A percentile compares a stretch with the other conserved stretches of the same genome.
Conservation (phyloP, 1,140 invertebrate species). For the Apis cerana region DNA sequence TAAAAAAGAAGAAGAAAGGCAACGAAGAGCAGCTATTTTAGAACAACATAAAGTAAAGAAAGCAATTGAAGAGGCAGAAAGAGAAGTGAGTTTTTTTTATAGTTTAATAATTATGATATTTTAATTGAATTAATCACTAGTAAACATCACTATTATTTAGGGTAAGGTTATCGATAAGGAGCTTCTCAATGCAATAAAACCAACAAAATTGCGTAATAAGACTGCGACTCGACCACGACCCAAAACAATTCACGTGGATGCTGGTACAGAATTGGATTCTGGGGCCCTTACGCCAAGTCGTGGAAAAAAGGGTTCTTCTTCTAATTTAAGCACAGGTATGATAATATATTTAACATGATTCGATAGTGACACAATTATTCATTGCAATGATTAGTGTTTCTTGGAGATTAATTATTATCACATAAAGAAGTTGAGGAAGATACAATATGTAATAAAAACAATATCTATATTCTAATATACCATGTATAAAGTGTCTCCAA, state of each 20-base stretch:
- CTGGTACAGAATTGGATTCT: slow-evolving; percentile 88
- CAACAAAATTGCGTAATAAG: slow-evolving; percentile 84
- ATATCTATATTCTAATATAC: neutral
- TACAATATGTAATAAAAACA: neutral
- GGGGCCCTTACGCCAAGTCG: slow-evolving; percentile 87
- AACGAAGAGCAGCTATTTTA: slow-evolving; percentile 92
- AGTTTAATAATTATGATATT: slow-evolving; percentile 3
- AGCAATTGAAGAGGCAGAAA: slow-evolving; percentile 94
- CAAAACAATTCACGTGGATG: slow-evolving; percentile 94
- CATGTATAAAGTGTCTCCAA: slow-evolving; percentile 51
- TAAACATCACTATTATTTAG: slow-evolving; percentile 71
- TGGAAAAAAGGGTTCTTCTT: slow-evolving; percentile 90
- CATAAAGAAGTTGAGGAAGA: neutral
- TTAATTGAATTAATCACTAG: slow-evolving; percentile 7
- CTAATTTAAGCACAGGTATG: slow-evolving; percentile 89
- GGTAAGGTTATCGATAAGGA: slow-evolving; percentile 90
- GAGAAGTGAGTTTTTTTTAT: slow-evolving; percentile 84
- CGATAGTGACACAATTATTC: slow-evolving; percentile 30
- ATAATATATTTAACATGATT: slow-evolving; percentile 8
- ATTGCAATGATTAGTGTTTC: slow-evolving; percentile 51
- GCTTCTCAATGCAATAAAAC: slow-evolving; percentile 84
- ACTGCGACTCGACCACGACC: slow-evolving; percentile 86
- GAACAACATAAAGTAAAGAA: slow-evolving; percentile 98
- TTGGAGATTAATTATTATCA: slow-evolving; percentile 41
- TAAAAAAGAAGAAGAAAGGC: slow-evolving; percentile 95